These are phyloP conservation scores for Phoxinus phoxinus DNA, from an alignment of 2,113 vertebrate genomes.

Conservation along the genomic window DNA sequence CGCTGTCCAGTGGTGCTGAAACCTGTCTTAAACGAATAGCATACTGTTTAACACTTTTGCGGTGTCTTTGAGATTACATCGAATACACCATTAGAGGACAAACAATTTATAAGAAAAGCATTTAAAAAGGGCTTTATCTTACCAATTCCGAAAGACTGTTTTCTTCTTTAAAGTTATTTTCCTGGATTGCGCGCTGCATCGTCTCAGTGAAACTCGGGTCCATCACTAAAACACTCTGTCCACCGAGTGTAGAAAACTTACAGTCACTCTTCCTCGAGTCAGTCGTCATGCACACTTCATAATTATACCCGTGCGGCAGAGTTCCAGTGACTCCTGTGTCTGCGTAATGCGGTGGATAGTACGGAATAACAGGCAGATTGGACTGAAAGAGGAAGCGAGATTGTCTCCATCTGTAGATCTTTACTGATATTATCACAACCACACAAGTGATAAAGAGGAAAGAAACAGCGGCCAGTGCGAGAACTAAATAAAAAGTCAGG, in stretches of 20 bases:
- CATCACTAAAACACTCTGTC: constrained; percentile 48
- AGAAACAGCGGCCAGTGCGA: constrained; percentile 61
- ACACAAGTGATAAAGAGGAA: constrained; percentile 55
- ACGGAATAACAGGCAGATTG: constrained; percentile 53
- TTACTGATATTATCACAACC: constrained; percentile 58
- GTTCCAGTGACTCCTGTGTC: constrained; percentile 37
- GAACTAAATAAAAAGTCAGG: constrained; percentile 49
- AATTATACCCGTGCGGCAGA: constrained; percentile 47
- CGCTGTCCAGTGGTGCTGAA: constrained; percentile 26
- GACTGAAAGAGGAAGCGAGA: constrained; percentile 54
- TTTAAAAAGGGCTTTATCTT: background rate
- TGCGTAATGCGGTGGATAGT: constrained; percentile 44
- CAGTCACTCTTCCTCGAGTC: constrained; percentile 63
- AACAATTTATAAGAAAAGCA: background rate
- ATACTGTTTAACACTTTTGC: too few species aligned
- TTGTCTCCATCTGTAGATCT: constrained; percentile 60
- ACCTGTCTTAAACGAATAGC: too few species aligned
- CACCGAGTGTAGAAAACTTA: constrained; percentile 50
- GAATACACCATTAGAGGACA: constrained; percentile 10
- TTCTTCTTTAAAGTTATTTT: constrained; percentile 13
- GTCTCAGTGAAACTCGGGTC: constrained; percentile 51
- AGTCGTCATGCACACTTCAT: constrained; percentile 54
- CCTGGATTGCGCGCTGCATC: background rate
- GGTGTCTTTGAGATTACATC: too few species aligned
- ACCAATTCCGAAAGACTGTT: background rate